Base-by-base conservation (phyloP, 2,113 vertebrate genomes). In the Vidua chalybeata region DNA sequence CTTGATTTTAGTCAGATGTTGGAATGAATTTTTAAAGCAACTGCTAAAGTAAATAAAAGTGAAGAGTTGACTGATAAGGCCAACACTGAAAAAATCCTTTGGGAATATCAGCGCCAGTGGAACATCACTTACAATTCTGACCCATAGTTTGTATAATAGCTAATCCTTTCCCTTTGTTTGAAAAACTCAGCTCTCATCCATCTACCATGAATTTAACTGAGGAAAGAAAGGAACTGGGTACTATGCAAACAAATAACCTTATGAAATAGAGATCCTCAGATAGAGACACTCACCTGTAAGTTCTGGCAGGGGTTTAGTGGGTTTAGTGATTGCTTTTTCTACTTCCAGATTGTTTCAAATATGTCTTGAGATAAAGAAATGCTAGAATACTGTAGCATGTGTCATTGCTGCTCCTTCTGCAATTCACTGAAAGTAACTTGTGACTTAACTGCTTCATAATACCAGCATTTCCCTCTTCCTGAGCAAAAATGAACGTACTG, bases 31-130 rank as follows among this genome's bases (percentile, higher is more conserved):
- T 97, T 97, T 95, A 95, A 96, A 97, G 89, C 28, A 87, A 61
- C 87, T 80, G 78, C 76, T 97, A 96, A 98, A 96, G 93, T 98
- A 98, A 98, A 98, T 97, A 98, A 79, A 95, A 91, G 45, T 94
- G 92, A 98, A 96, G 67, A 81, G 94, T 78, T 97, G 94, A 94
- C 94, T 87, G 97, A 97, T 98, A 97, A 98, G 79, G 41, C 82
- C 81, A 75, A 90, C 73, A 74, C 90, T 93, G 86, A 97, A 98
- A 94, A 92, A 97, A 97, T 96, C 84, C 78, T 75, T 93, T 66
- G 94, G 59, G 67, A 96, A 87, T 64, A 90, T 71, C 59, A 83
- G 48, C 64, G 77, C 52, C 46, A 93, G 27, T 74, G 17, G 68
- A 88, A 93, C 67, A 59, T 88, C 64, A 63, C 63, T 93, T 62